Evolutionary conservation across 2,888 invertebrate genomes (phyloP).

Genomic region (Lepas anatifera): DNA sequence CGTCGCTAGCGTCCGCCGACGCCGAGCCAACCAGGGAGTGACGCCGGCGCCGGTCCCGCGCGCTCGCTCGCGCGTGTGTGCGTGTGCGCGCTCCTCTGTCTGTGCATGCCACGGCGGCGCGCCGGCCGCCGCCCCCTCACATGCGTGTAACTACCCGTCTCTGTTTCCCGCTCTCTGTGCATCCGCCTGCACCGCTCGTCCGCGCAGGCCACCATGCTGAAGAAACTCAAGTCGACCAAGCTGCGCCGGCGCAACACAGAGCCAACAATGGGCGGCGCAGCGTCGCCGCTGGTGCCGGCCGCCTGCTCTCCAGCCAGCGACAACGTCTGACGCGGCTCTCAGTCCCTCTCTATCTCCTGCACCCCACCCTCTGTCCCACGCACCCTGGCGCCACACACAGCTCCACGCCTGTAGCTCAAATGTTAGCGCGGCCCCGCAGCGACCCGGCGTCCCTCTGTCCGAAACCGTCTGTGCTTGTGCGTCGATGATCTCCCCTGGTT

Average conservation of each 20-base stretch:
- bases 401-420: conserved; percentile 6
- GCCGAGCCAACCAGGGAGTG: conserved; percentile 21
- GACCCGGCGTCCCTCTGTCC: not conserved
- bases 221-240: conserved; percentile 40
- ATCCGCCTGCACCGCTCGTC: not conserved
- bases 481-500: too few relatives aligned
- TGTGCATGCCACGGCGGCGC: not conserved
- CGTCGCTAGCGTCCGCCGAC: conserved; percentile 25
- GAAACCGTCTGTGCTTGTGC: too few relatives aligned
- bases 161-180: not conserved
- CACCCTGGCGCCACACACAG: not conserved
- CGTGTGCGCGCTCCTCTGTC: not conserved
- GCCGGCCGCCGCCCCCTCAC: not conserved
- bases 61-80: not conserved
- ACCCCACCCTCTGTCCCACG: conserved; percentile 17
- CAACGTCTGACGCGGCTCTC: conserved; percentile 25
- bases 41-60: not conserved
- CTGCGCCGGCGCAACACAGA: conserved; percentile 38
- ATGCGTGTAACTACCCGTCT: not conserved
- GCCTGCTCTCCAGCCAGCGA: conserved; percentile 18
- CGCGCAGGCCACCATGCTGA: conserved; percentile 45
- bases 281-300: conserved; percentile 15
- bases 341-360: too few relatives aligned
- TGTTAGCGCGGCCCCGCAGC: conserved; percentile 1
- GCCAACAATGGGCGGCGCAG: conserved; percentile 29